These are phyloP conservation scores for Euglossa dilemma DNA, from an alignment of 1,140 invertebrate genomes.

Conservation along the genomic window DNA sequence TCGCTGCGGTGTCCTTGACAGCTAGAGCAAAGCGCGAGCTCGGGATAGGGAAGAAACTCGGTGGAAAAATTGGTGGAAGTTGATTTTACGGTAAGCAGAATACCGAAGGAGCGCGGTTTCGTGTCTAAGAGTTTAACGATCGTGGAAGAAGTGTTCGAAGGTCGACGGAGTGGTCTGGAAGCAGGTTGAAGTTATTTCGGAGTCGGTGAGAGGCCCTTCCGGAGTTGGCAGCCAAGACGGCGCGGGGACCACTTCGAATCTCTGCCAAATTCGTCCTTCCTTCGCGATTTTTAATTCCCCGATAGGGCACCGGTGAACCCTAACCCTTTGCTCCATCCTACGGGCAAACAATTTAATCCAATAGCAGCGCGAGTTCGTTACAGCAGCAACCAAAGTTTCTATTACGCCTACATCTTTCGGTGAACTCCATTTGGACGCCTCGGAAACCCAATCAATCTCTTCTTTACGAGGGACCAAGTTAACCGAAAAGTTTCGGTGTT, in stretches of 20 bases:
- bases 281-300: constrained; percentile 17
- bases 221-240: constrained; percentile 41
- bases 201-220: constrained; percentile 67
- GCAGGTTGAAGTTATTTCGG: constrained; percentile 67
- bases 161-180: constrained; percentile 43
- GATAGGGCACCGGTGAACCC: neutral
- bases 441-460: constrained; percentile 24
- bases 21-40: too few relatives aligned
- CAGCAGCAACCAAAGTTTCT: neutral
- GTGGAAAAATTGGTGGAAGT: neutral
- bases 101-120: constrained; percentile 1
- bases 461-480: constrained; percentile 13
- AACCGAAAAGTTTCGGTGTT: constrained; percentile 12
- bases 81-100: neutral
- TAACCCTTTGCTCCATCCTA: neutral
- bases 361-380: neutral
- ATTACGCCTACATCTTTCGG: neutral
- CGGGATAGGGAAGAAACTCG: neutral
- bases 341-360: neutral
- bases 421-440: neutral
- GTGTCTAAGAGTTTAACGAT: constrained; percentile 22
- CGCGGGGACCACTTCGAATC: neutral
- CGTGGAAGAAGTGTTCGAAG: constrained; percentile 49
- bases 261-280: constrained; percentile 20
- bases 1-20: neutral